Base-by-base conservation (phyloP, 2,797 vertebrate genomes). In the Eulemur coronatus region DNA sequence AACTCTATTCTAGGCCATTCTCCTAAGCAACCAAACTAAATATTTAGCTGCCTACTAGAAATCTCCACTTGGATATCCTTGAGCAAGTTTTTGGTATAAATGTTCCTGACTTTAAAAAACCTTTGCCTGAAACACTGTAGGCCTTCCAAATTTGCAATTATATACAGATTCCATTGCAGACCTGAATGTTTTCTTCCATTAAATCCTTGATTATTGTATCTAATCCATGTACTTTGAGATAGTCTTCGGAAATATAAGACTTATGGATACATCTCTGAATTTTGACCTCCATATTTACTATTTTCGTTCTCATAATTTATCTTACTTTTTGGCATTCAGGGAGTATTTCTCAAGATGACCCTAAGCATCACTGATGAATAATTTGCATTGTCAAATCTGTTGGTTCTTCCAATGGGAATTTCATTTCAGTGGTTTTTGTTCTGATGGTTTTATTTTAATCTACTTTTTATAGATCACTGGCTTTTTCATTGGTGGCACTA, bases 1-100 rank as follows among this genome's bases (percentile, higher is more conserved):
- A 95, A 78, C 18, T 91, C 61, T 92, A 79, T 50, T 80, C 30
- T 18, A 95, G 41, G 61, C 22, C 33, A 76, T 38, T 84, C 69
- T 72, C n/a, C 48, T 59, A 67, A 91, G 72, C 88, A 91, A 80
- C 63, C 63, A 82, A 80, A 84, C 35, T 90, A 89, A 92, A 92
- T 46, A 89, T 48, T 94, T 82, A 59, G 38, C n/a, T 69, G 69
- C 48, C 35, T 87, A 24, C 28, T 26, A 94, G 48, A 84, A 75
- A 69, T n/a, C 7, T 75, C 48, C 14, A 35, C 65, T 81, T 84
- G 65, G 61, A 78, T 89, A 46, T 79, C 67, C 55, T 38, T 84
- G 35, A 89, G 63, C 18, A 90, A 90, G 35, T 57, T 80, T 96
- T 84, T 52, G 12, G 28, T 91, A 82, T 57, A 78, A 84, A 84